Conservation (phyloP, 2,888 invertebrate species). For the Pyrrhopygopsis socrates region DNA sequence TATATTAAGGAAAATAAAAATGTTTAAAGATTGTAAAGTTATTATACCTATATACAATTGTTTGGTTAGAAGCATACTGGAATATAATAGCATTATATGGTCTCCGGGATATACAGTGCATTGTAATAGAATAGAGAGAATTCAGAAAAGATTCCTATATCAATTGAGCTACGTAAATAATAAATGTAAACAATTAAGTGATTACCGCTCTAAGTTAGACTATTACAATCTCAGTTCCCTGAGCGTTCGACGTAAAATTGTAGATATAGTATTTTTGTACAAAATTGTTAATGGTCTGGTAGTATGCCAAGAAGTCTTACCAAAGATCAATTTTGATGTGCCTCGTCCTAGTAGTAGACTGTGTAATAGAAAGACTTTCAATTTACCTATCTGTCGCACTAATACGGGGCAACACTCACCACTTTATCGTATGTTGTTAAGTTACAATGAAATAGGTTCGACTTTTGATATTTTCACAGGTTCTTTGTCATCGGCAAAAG, state of each 20-base stretch:
- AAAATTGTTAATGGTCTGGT: not conserved
- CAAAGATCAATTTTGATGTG: no score
- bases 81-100: not conserved
- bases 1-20: not conserved
- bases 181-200: not conserved
- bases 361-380: no score
- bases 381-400: no score
- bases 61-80: not conserved
- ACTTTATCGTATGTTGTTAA: no score
- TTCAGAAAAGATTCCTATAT: constrained; percentile 1
- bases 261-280: not conserved
- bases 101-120: not conserved
- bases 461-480: no score
- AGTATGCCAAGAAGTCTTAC: not conserved
- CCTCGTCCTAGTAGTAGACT: no score
- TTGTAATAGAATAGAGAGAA: not conserved
- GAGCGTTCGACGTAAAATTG: not conserved
- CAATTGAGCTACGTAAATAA: not conserved
- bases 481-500: no score
- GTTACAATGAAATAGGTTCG: no score
- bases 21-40: not conserved
- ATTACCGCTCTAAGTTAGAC: no score
- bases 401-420: no score
- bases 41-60: not conserved
- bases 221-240: no score